Base-by-base conservation (phyloP, 2,113 vertebrate genomes). In the Verasper variegatus region DNA sequence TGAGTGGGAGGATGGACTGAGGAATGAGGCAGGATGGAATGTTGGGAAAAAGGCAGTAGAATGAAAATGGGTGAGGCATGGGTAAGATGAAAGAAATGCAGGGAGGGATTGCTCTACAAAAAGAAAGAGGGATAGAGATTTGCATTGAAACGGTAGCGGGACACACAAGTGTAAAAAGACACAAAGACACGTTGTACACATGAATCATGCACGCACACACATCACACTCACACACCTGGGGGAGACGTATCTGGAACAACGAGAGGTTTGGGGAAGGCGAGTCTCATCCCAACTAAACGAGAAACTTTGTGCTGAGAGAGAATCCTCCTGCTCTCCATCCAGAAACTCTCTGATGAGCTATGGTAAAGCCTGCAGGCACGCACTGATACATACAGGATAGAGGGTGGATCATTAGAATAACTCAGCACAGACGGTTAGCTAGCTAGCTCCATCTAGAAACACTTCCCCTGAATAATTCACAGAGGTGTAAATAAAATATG, bases 401-500 rank as follows among this genome's bases (percentile, higher is more conserved):
- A 71, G 31, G 27, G 7, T 6, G 18, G 75, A 88, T 90, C 80
- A 82, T 88, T 86, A 84, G 61, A 90, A 88, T 78, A 87, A 83
- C 80, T 85, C 70, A 75, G 67, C 88, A 49, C 78, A 64, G 81
- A 74, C 68, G 62, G 84, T 76, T 86, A 82, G 80, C 87, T 45
- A 68, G 87, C 83, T 45, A 59, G 76, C 76, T 87, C 85, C 86
- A 81, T 87, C 87, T 69, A 81, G 88, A 90, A 85, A 90, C 68
- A 88, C 52, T 76, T 70, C 21, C 20, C 24, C 61, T 94, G 81
- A 94, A 95, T 93, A 88, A 94, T 95, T 90, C 77, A 95, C 74
- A 74, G 35, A 72, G 26, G 74, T 82, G 84, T 95, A 90, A 94
- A 94, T 94, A 94, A 95, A 94, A 93, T 89, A 94, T 93, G 83